Conservation (phyloP, 2,797 vertebrate species). For the Vultur gryphus region DNA sequence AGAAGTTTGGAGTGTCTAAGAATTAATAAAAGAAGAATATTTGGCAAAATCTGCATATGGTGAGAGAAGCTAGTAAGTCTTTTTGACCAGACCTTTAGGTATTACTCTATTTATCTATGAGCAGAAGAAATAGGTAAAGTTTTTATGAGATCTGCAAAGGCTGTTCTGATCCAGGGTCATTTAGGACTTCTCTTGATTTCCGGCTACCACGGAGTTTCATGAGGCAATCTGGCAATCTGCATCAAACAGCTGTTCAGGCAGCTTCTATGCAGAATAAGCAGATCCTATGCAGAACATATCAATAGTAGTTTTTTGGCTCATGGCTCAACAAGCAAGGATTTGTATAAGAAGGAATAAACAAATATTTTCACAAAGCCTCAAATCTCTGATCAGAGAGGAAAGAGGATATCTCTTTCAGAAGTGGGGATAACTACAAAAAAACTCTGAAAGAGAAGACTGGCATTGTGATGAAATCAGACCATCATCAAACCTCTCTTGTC, state of each 20-base stretch:
- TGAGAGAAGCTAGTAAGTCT: neutral
- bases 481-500: neutral
- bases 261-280: neutral
- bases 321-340: neutral
- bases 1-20: neutral
- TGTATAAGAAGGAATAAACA: neutral
- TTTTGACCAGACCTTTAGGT: neutral
- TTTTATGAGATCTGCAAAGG: neutral
- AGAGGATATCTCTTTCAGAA: neutral
- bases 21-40: neutral
- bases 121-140: neutral
- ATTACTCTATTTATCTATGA: neutral
- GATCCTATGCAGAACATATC: neutral
- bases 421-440: neutral
- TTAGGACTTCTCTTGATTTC: neutral
- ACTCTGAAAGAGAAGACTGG: neutral
- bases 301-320: neutral
- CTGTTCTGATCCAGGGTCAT: neutral
- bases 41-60: neutral
- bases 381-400: neutral
- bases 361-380: neutral
- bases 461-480: neutral
- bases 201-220: neutral
- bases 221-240: neutral
- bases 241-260: slow-evolving; percentile 3